Conservation (phyloP, 1,140 invertebrate species). For the Drosophila bipectinata region DNA sequence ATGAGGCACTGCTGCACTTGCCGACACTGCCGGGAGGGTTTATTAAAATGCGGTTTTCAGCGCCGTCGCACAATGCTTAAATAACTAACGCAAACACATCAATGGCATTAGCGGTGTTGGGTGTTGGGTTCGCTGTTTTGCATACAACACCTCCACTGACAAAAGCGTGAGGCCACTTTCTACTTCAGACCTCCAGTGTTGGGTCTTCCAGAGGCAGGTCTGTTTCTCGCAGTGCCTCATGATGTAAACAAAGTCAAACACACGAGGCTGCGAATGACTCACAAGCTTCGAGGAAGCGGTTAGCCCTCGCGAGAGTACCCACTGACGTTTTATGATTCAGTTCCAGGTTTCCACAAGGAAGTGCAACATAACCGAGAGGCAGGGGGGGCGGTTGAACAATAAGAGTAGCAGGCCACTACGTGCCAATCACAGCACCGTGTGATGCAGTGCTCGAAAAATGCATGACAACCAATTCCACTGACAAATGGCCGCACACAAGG, state of each 20-base stretch:
- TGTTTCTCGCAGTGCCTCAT: conserved; percentile 20
- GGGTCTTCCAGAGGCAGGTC: too few relatives aligned
- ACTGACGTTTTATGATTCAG: conserved; percentile 42
- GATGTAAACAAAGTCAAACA: conserved; percentile 65
- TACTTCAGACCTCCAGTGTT: too few relatives aligned
- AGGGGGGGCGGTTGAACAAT: not conserved
- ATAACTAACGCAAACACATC: conserved; percentile 73
- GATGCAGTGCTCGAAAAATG: conserved; percentile 56
- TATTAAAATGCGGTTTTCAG: conserved; percentile 73
- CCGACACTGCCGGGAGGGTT: conserved; percentile 29
- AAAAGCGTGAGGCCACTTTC: too few relatives aligned
- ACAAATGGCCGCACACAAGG: conserved; percentile 69
- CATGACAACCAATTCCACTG: conserved; percentile 43
- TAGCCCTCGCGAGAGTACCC: conserved; percentile 27
- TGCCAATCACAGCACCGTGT: conserved; percentile 42
- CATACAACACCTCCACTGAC: conserved; percentile 13
- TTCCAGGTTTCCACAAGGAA: conserved; percentile 48
- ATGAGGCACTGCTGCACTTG: conserved; percentile 54
- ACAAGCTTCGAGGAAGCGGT: conserved; percentile 44
- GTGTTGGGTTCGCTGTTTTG: conserved; percentile 61
- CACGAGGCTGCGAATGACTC: conserved; percentile 35
- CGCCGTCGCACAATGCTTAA: conserved; percentile 68
- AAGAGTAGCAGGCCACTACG: conserved; percentile 25
- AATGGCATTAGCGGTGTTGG: conserved; percentile 47
- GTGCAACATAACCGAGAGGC: conserved; percentile 36